Percentiles rank a stretch among this genome's conserved stretches.
These are phyloP conservation scores for Leptinotarsa texana DNA, from an alignment of 1,140 invertebrate genomes.

Conservation along the genomic window DNA sequence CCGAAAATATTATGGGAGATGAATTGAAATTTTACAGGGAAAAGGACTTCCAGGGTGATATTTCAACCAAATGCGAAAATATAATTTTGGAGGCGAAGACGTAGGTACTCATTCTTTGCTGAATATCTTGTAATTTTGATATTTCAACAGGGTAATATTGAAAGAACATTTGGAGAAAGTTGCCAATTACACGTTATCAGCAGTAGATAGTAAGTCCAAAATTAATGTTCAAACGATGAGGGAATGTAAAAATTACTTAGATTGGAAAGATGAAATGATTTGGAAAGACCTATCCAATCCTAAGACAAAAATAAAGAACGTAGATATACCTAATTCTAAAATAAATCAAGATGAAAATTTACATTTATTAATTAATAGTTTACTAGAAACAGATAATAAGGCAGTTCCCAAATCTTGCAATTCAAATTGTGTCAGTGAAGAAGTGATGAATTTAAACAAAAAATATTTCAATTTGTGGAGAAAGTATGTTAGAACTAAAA, in stretches of 20 bases:
- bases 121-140: neutral
- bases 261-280: slow-evolving; percentile 27
- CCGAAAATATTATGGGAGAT: neutral
- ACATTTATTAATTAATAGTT: neutral
- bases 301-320: neutral
- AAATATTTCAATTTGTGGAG: slow-evolving; percentile 37
- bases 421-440: too few relatives aligned
- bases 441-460: slow-evolving; percentile 14
- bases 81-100: slow-evolving; percentile 32
- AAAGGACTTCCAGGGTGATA: neutral
- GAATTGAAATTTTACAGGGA: slow-evolving; percentile 4
- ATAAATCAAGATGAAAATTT: neutral
- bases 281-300: slow-evolving; percentile 30
- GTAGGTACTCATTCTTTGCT: slow-evolving; percentile 4
- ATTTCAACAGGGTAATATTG: slow-evolving; percentile 30
- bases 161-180: slow-evolving; percentile 34
- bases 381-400: slow-evolving; percentile 11
- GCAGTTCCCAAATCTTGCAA: too few relatives aligned
- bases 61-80: slow-evolving; percentile 29
- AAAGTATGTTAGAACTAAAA: slow-evolving; percentile 15
- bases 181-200: slow-evolving; percentile 31
- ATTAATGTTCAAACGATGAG: neutral
- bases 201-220: neutral
- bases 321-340: neutral
- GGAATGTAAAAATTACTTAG: slow-evolving; percentile 16